A percentile compares a stretch with the other conserved stretches of the same genome.
Conservation (phyloP, 2,113 vertebrate genomes). For the Morone saxatilis region DNA sequence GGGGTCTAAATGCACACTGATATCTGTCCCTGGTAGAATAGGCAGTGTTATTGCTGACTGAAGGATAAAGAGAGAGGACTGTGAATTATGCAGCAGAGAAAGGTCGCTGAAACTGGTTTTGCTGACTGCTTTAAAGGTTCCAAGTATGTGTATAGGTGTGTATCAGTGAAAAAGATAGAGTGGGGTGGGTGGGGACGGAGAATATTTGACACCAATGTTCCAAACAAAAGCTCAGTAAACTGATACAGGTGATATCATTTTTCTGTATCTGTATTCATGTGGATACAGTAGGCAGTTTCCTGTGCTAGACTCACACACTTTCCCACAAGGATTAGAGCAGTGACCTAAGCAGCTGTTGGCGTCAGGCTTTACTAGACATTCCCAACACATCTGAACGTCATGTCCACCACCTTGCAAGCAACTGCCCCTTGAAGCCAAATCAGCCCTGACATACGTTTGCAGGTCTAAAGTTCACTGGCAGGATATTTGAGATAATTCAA, state of each 20-base stretch:
- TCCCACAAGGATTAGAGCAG: constrained; percentile 69
- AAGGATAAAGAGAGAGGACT: too few relatives aligned
- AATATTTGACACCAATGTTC: constrained; percentile 1
- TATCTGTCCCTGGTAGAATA: background rate
- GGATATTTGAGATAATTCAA: constrained; percentile 29
- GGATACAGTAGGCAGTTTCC: background rate
- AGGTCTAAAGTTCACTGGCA: constrained; percentile 36
- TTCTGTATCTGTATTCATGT: background rate
- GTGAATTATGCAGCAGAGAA: background rate
- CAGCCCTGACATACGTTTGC: constrained; percentile 15
- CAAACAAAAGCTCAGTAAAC: constrained; percentile 7
- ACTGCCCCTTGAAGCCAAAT: constrained; percentile 28
- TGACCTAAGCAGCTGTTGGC: constrained; percentile 34
- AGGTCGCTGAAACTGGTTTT: background rate
- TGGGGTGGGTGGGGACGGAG: background rate
- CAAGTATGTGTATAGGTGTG: background rate
- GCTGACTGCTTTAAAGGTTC: background rate
- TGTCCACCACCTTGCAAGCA: constrained; percentile 17
- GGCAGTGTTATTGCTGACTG: background rate
- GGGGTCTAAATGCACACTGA: background rate
- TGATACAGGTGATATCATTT: background rate
- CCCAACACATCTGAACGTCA: constrained; percentile 37
- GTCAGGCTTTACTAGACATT: constrained; percentile 38
- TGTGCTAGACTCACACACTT: constrained; percentile 36
- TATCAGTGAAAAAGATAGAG: background rate